A percentile compares a stretch with the other conserved stretches of the same genome.
phyloP scores from a whole-genome alignment of 2,888 invertebrate species.

The Hedychridium roseum region DNA sequence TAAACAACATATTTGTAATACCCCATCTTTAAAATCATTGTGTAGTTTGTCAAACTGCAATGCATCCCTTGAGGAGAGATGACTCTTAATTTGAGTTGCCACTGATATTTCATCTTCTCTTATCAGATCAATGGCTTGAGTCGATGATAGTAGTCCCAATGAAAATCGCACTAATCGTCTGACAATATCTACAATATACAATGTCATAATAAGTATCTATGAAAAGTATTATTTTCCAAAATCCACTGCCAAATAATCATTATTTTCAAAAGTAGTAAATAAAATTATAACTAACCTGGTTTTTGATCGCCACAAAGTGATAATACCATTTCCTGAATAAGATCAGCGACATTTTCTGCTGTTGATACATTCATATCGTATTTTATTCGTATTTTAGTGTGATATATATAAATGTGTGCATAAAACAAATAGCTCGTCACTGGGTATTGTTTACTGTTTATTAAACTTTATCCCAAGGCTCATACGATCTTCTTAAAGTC shows the following conservation, averaged over 20 bases:
- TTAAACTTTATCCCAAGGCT: no score
- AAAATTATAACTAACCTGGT: conserved; percentile 49
- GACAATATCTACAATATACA: conserved; percentile 42
- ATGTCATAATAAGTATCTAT: background rate
- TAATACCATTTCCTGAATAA: conserved; percentile 56
- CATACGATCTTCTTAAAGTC: no score
- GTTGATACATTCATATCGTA: conserved; percentile 54
- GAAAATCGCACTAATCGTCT: conserved; percentile 53
- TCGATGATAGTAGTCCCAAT: conserved; percentile 53
- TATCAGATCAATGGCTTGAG: conserved; percentile 49
- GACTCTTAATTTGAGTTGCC: conserved; percentile 52
- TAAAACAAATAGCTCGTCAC: no score
- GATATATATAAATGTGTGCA: no score
- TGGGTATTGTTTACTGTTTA: no score
- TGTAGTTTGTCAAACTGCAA: conserved; percentile 55
- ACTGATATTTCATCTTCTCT: conserved; percentile 55
- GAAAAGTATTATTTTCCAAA: background rate
- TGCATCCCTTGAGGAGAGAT: conserved; percentile 49
- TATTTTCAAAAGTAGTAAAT: background rate
- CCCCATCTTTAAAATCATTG: conserved; percentile 57
- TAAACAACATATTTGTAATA: conserved; percentile 31
- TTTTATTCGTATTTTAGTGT: no score
- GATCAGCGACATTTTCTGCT: conserved; percentile 54
- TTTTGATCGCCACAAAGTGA: conserved; percentile 59
- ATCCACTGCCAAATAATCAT: background rate